Base-by-base conservation (phyloP, 2,888 invertebrate genomes). In the Coleophora deauratella region DNA sequence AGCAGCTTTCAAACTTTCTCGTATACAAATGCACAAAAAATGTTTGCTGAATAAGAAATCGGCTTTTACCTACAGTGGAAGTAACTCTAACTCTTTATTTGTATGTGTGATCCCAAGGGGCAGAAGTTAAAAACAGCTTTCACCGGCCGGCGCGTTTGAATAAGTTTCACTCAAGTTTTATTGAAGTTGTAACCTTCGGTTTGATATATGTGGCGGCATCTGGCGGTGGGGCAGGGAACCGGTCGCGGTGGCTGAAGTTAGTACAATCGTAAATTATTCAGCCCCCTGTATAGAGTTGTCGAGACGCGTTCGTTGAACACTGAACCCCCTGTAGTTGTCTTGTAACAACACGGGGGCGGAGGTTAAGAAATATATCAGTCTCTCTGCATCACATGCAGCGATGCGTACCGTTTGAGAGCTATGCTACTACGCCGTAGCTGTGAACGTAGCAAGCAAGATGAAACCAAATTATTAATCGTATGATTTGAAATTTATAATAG, bases 191-290 rank as follows among this genome's bases (percentile, higher is more conserved):
- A 64, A 62, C 65, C 72, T 72, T 77, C 66, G 72, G 62, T 68
- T 74, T 81, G 79, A 77, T 78, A 77, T 79, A 80, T 77, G 74
- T 70, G 74, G 63, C 52, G 54, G 57, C 67, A 50, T 64, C 60
- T 66, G 66, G 62, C 72, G 66, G 69, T 63, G 61, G 57, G 60
- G 63, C 58, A 63, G 59, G 61, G 51, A 21, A 47, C 51, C 48
- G 68, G 66, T 56, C 69, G 73, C 54, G 72, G 73, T 54, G 72
- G 69, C 63, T 62, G 55, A 77, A 81, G 70, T 79, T 80, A 69
- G 64, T 72, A 71, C 72, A 76, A 66, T 77, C 80, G 77, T 81
- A 81, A 81, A 80, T 81, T 80, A 81, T 80, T 81, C 80, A 80
- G 68, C 72, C 72, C 70, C 71, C 66, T 62, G 62, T 64, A 66